Evolutionary conservation across 2,888 invertebrate species (phyloP).

Genomic region (Carabus problematicus): DNA sequence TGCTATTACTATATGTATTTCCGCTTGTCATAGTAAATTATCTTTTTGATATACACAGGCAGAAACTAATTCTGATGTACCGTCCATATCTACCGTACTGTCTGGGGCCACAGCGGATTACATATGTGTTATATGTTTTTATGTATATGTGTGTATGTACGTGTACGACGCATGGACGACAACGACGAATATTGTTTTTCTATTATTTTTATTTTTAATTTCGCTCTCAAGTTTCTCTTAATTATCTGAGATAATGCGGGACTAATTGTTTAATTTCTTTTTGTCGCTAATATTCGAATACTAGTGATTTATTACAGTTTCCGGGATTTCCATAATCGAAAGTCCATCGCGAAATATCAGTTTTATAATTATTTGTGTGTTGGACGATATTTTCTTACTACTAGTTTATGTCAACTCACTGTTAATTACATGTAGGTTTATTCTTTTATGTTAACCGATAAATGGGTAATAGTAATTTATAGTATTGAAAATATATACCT

Average conservation of each 20-base stretch:
- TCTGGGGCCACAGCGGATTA: neutral
- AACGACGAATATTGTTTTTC: neutral
- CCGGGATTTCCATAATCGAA: neutral
- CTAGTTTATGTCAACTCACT: neutral
- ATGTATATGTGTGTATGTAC: neutral
- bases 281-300: constrained; percentile 12
- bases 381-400: neutral
- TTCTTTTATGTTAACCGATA: too few relatives aligned
- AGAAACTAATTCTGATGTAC: constrained; percentile 33
- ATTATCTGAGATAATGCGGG: constrained; percentile 21
- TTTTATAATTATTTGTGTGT: too few relatives aligned
- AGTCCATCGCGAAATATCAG: neutral
- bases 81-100: neutral
- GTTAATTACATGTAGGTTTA: too few relatives aligned
- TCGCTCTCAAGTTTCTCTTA: constrained; percentile 11
- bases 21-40: constrained; percentile 53
- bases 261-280: constrained; percentile 34
- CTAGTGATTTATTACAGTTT: constrained; percentile 19
- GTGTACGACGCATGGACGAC: neutral
- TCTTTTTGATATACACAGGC: constrained; percentile 50
- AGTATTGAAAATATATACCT: too few relatives aligned
- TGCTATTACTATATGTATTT: constrained; percentile 43
- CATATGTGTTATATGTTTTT: neutral
- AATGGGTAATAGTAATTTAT: too few relatives aligned
- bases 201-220: neutral